phyloP scores from a whole-genome alignment of 2,113 vertebrate species.

The Ailuropoda melanoleuca region DNA sequence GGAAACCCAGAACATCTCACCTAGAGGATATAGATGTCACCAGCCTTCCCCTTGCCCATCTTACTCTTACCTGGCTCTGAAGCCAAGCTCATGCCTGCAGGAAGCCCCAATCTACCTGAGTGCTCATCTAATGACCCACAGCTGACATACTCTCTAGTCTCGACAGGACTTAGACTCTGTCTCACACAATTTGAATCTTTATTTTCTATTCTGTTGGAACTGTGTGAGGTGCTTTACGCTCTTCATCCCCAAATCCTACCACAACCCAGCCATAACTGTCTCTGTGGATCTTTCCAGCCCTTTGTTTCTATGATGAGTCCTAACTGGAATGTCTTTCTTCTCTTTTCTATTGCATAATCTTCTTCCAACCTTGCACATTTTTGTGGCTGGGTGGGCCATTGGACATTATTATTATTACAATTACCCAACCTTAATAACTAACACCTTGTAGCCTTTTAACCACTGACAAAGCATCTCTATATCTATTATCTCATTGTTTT shows the following conservation, averaged over 20 bases:
- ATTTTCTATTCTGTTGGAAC: background rate
- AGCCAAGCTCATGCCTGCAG: background rate
- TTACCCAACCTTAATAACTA: background rate
- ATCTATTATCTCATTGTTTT: background rate
- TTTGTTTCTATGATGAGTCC: conserved; percentile 11
- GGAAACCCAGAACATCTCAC: background rate
- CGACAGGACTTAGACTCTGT: background rate
- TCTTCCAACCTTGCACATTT: background rate
- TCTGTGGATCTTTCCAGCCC: background rate
- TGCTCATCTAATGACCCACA: background rate
- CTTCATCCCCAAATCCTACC: background rate
- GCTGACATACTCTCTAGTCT: background rate
- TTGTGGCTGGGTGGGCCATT: background rate
- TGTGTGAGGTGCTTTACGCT: background rate
- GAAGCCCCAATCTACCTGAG: background rate
- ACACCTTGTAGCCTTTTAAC: background rate
- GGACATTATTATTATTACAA: background rate
- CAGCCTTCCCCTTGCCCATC: background rate
- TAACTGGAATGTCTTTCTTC: background rate
- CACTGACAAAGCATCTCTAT: background rate
- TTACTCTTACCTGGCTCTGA: background rate
- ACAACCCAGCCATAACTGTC: background rate
- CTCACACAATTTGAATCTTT: background rate
- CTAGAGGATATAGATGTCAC: background rate
- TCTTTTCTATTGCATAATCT: background rate